Conservation (phyloP, 1,140 invertebrate genomes). For the Bombyx mori region ASM3026992v2 NC_085122.1:12691501-12692000, state of each 20-base stretch:
- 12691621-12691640: conserved; percentile 12
- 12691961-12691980: conserved; percentile 1
- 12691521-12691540: conserved; percentile 33
- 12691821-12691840: conserved; percentile 15
- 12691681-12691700: conserved; percentile 70
- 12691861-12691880: conserved; percentile 11
- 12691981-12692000: conserved; percentile 36
- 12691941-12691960: conserved; percentile 8
- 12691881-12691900: conserved; percentile 11
- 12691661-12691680: conserved; percentile 33
- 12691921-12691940: conserved; percentile 7
- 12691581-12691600: conserved; percentile 69
- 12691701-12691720: conserved; percentile 73
- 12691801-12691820: conserved; percentile 9
- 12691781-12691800: conserved; percentile 6
- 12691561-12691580: conserved; percentile 73
- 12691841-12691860: conserved; percentile 14
- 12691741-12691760: conserved; percentile 70
- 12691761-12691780: conserved; percentile 21
- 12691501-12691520: conserved; percentile 44
- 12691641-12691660: conserved; percentile 36
- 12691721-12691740: conserved; percentile 71
- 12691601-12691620: conserved; percentile 47
- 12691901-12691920: conserved; percentile 12
- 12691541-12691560: conserved; percentile 61